Percentiles rank a stretch among this genome's conserved stretches.
Evolutionary conservation across 2,113 vertebrate species (phyloP).

Genomic region (Halcyon senegalensis): DNA sequence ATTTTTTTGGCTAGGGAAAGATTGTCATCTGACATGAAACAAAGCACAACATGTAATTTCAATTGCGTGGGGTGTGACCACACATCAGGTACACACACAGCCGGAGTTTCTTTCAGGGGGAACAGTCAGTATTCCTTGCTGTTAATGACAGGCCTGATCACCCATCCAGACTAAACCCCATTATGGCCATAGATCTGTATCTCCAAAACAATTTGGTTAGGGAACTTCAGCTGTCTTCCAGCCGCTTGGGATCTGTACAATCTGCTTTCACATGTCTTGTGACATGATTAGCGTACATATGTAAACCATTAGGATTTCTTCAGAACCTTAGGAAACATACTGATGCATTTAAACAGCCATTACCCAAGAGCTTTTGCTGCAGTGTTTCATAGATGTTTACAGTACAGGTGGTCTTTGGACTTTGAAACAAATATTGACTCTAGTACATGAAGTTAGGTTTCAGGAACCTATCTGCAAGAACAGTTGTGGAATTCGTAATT

Average conservation of each 20-base stretch:
- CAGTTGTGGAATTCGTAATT: conserved; percentile 19
- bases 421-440: conserved; percentile 68
- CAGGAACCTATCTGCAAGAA: conserved; percentile 31
- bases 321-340: background rate
- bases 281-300: background rate
- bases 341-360: conserved; percentile 17
- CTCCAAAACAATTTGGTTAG: background rate
- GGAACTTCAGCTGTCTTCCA: background rate
- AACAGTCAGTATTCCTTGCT: background rate
- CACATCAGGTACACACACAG: background rate
- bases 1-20: background rate
- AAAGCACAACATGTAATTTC: background rate
- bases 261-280: background rate
- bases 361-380: conserved; percentile 29
- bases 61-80: background rate
- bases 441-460: conserved; percentile 20
- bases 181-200: background rate
- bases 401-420: conserved; percentile 61
- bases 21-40: background rate
- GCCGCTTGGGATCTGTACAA: background rate
- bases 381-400: conserved; percentile 43
- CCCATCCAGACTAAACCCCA: background rate
- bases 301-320: conserved; percentile 40
- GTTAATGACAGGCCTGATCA: background rate
- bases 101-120: background rate